Conservation (phyloP, 2,888 invertebrate genomes). For the Phortica okadai region DNA sequence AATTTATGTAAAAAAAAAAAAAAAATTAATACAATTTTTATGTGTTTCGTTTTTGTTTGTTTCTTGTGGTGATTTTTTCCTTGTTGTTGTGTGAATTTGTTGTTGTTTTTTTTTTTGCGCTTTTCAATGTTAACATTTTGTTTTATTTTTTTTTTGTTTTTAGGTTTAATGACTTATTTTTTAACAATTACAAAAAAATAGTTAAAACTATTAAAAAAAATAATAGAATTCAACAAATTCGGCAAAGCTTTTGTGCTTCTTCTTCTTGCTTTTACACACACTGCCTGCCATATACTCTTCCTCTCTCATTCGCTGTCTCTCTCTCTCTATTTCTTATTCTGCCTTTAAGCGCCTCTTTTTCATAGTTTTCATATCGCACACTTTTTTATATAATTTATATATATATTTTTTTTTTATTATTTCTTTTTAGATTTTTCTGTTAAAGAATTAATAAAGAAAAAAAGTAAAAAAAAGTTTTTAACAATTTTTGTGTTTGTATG, state of each 20-base stretch:
- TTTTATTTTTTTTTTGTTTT: constrained; percentile 46
- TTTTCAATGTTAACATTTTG: constrained; percentile 10
- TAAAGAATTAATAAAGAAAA: background rate
- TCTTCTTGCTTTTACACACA: background rate
- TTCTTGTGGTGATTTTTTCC: constrained; percentile 36
- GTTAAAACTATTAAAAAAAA: background rate
- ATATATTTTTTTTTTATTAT: background rate
- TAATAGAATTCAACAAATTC: background rate
- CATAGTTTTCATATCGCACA: background rate
- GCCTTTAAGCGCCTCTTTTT: background rate
- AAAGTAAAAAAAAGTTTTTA: constrained; percentile 29
- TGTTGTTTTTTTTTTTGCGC: constrained; percentile 45
- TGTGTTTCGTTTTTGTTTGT: constrained; percentile 40
- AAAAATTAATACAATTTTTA: constrained; percentile 65
- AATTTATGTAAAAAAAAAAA: constrained; percentile 61
- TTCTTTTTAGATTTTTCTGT: background rate
- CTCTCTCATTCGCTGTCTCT: background rate
- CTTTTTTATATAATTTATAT: constrained; percentile 18
- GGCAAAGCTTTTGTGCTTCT: background rate
- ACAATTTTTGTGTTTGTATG: constrained; percentile 25
- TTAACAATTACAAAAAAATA: constrained; percentile 25
- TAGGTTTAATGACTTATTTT: constrained; percentile 44
- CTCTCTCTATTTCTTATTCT: background rate
- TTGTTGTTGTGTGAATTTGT: constrained; percentile 44
- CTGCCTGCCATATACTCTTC: background rate